Conservation (phyloP, 2,888 invertebrate genomes). For the Zaprionus bogoriensis region DNA sequence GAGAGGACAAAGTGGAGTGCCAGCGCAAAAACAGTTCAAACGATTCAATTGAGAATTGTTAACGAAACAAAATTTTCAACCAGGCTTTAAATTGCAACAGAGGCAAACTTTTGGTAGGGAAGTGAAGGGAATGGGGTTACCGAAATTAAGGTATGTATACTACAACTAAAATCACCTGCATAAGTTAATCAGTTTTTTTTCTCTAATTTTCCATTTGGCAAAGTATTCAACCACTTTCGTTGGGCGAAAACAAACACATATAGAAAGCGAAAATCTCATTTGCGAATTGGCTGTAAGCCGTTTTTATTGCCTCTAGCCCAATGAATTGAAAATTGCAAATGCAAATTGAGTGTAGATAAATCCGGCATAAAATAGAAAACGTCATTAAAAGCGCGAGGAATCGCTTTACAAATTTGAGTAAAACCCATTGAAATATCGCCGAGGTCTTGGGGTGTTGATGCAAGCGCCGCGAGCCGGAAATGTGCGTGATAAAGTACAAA, state of each 20-base stretch:
- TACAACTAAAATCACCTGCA: neutral
- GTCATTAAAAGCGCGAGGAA: neutral
- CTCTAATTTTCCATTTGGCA: neutral
- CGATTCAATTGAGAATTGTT: conserved; percentile 14
- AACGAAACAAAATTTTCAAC: too few relatives aligned
- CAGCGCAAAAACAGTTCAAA: neutral
- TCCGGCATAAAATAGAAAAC: neutral
- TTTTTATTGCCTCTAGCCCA: neutral
- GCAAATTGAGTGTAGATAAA: neutral
- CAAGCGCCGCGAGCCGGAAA: conserved; percentile 25
- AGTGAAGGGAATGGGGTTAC: too few relatives aligned
- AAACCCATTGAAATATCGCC: conserved; percentile 8
- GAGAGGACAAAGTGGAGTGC: neutral
- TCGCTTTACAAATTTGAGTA: neutral
- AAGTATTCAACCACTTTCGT: too few relatives aligned
- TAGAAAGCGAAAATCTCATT: neutral
- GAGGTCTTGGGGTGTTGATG: conserved; percentile 21
- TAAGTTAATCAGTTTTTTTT: neutral
- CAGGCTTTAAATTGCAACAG: too few relatives aligned
- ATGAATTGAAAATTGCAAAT: neutral
- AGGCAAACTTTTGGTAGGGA: too few relatives aligned
- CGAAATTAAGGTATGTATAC: too few relatives aligned
- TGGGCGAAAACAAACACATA: conserved; percentile 1
- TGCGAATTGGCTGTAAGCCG: neutral
- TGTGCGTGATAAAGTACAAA: conserved; percentile 14